These are phyloP conservation scores for Koerneria pararmatus DNA, from an alignment of 2,888 invertebrate genomes.

Conservation along the genomic window DNA sequence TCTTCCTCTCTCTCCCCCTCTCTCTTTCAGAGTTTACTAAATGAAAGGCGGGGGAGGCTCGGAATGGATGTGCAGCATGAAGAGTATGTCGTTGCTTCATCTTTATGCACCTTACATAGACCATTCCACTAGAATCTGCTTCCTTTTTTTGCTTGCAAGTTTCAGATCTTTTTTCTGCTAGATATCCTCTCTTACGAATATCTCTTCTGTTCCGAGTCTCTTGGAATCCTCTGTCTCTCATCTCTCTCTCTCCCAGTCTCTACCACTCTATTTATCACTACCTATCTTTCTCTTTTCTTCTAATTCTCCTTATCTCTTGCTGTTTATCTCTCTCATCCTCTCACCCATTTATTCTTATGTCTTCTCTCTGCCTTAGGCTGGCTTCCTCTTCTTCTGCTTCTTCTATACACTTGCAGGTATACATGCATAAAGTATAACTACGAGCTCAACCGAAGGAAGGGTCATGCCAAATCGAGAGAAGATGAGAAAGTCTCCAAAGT, in stretches of 20 bases:
- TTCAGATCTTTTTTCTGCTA: no score
- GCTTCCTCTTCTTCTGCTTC: slow-evolving; percentile 8
- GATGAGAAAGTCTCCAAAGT: no score
- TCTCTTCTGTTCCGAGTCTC: no score
- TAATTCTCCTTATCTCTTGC: slow-evolving; percentile 19
- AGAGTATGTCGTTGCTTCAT: no score
- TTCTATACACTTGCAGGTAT: neutral
- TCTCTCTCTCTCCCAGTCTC: neutral
- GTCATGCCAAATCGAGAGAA: no score
- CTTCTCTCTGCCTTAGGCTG: neutral
- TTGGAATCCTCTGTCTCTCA: neutral
- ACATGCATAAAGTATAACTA: no score
- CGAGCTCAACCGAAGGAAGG: no score
- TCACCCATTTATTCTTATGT: neutral
- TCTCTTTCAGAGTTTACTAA: neutral
- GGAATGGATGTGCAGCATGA: no score
- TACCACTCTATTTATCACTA: slow-evolving; percentile 15
- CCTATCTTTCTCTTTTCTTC: slow-evolving; percentile 24
- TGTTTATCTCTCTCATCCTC: neutral
- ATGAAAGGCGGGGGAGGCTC: no score
- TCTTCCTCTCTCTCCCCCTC: neutral
- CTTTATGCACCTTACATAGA: no score
- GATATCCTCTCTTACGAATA: no score
- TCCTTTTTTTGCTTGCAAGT: no score
- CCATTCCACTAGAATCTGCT: slow-evolving; percentile 2